Evolutionary conservation across 2,797 vertebrate genomes (phyloP).

Genomic region (Microchirus variegatus): DNA sequence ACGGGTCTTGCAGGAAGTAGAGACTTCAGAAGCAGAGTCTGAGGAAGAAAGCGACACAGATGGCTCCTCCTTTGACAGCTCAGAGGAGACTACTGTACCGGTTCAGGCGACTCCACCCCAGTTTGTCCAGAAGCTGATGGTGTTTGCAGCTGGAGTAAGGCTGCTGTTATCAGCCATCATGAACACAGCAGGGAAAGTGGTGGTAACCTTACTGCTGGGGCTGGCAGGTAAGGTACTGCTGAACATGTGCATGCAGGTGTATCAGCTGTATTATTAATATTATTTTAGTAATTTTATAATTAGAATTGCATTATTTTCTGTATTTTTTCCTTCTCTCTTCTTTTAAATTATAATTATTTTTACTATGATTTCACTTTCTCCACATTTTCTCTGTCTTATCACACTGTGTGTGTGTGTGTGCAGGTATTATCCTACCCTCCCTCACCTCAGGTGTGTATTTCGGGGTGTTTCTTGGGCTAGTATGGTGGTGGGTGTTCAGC

Average conservation of each 20-base stretch:
- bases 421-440: conserved; percentile 84
- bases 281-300: too few relatives aligned
- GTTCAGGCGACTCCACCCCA: conserved; percentile 59
- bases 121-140: conserved; percentile 79
- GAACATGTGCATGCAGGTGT: neutral
- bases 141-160: conserved; percentile 75
- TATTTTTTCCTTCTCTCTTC: neutral
- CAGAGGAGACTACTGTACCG: conserved; percentile 54
- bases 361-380: too few relatives aligned
- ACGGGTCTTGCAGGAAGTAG: conserved; percentile 55
- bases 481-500: conserved; percentile 86
- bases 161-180: conserved; percentile 77
- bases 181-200: conserved; percentile 80
- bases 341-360: neutral
- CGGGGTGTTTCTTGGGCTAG: conserved; percentile 79
- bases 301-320: neutral
- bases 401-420: conserved; percentile 17
- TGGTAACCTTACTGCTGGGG: conserved; percentile 82
- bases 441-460: conserved; percentile 85
- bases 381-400: conserved; percentile 10
- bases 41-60: conserved; percentile 76
- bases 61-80: conserved; percentile 72
- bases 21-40: conserved; percentile 74
- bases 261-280: neutral
- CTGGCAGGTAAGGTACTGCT: conserved; percentile 79